A percentile compares a stretch with the other conserved stretches of the same genome.
Conservation (phyloP, 2,888 invertebrate species). For the Conomelus anceps region DNA sequence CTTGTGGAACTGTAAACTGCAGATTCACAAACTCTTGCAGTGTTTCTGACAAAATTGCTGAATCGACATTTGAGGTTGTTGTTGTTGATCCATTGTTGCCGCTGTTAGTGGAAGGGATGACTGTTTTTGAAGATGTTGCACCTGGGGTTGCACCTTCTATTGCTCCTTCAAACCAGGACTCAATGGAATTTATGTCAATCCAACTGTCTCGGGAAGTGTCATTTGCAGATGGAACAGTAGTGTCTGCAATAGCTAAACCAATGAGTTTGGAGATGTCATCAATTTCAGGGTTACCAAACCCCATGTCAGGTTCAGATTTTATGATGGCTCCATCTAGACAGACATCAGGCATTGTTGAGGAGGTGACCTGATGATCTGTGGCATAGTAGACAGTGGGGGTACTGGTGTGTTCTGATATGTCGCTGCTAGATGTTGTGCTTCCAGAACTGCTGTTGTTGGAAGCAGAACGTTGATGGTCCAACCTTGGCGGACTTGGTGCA, state of each 20-base stretch:
- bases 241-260: constrained; percentile 82
- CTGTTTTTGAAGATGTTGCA: neutral
- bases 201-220: constrained; percentile 65
- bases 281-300: constrained; percentile 42
- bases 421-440: constrained; percentile 52
- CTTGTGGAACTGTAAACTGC: constrained; percentile 32
- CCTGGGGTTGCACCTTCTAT: neutral
- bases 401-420: constrained; percentile 43
- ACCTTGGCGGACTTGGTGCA: constrained; percentile 39
- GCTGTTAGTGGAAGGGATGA: too few relatives aligned
- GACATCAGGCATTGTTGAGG: constrained; percentile 41
- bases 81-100: neutral
- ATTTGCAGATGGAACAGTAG: constrained; percentile 67
- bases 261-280: constrained; percentile 82
- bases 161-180: constrained; percentile 68
- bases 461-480: constrained; percentile 17
- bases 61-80: constrained; percentile 53
- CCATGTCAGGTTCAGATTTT: constrained; percentile 15
- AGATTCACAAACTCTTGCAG: constrained; percentile 45
- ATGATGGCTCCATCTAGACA: neutral
- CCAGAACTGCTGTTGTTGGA: constrained; percentile 32
- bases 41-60: constrained; percentile 43
- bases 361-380: constrained; percentile 44
- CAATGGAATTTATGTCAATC: constrained; percentile 82
- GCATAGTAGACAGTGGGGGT: constrained; percentile 36